phyloP scores from a whole-genome alignment of 2,797 vertebrate species.

The Acanthis flammea region DNA sequence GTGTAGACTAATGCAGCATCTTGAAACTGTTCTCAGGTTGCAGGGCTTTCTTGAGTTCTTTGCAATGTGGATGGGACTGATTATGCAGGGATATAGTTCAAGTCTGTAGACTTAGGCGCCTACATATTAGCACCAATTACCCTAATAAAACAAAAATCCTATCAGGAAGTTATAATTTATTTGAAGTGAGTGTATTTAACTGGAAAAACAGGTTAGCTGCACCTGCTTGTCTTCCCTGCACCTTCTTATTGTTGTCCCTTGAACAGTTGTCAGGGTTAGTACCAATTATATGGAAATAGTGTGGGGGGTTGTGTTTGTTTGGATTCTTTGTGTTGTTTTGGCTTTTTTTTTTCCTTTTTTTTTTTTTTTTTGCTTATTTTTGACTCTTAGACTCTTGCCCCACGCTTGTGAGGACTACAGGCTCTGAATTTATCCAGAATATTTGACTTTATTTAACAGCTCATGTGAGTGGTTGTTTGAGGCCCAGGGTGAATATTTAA shows the following conservation, averaged over 20 bases:
- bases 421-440: background rate
- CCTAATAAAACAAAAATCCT: background rate
- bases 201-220: background rate
- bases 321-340: background rate
- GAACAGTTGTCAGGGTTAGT: background rate
- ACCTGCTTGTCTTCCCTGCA: background rate
- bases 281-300: background rate
- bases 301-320: background rate
- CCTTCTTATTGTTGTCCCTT: background rate
- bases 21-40: background rate
- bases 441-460: background rate
- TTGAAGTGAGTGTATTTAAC: background rate
- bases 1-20: background rate
- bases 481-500: background rate
- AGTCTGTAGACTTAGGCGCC: background rate
- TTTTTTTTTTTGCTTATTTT: background rate
- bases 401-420: background rate
- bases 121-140: background rate
- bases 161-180: background rate
- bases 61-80: background rate
- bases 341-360: too few species aligned
- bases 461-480: background rate
- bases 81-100: background rate
- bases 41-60: background rate
- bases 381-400: background rate